These are phyloP conservation scores for Halictus ligatus DNA, from an alignment of 2,888 invertebrate genomes.

Conservation along the genomic window DNA sequence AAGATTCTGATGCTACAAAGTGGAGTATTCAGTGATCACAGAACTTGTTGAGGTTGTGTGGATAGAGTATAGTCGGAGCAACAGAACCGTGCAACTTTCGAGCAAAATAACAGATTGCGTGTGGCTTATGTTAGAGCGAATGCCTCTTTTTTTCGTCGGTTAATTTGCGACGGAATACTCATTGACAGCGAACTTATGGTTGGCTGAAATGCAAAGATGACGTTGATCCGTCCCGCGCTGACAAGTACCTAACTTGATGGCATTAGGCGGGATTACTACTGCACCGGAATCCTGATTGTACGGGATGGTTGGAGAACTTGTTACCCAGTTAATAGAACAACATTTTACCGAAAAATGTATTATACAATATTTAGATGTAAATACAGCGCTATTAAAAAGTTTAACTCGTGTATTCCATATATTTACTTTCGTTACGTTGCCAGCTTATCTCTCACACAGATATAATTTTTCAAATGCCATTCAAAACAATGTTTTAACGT, in stretches of 20 bases:
- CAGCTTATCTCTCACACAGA: not conserved
- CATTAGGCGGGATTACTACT: not conserved
- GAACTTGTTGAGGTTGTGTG: too few species aligned
- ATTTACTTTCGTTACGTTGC: not conserved
- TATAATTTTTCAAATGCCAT: not conserved
- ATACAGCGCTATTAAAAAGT: not conserved
- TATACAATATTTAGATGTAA: conserved; percentile 1
- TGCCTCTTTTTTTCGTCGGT: too few species aligned
- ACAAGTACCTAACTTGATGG: not conserved
- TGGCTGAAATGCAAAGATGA: not conserved
- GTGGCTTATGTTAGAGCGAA: too few species aligned
- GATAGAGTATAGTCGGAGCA: too few species aligned
- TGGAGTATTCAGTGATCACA: too few species aligned
- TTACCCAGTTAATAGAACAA: not conserved
- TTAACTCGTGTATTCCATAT: not conserved
- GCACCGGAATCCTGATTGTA: not conserved
- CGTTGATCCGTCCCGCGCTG: not conserved
- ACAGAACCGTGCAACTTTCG: too few species aligned
- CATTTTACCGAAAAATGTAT: not conserved
- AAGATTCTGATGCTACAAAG: too few species aligned
- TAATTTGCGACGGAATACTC: too few species aligned
- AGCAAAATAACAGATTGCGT: too few species aligned
- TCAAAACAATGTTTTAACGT: not conserved
- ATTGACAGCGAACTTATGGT: conserved; percentile 13
- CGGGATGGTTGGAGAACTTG: not conserved